Evolutionary conservation across 2,797 vertebrate genomes (phyloP), one percentile per base, ranked within the genome.

Genomic region (Chelon labrosus): DNA sequence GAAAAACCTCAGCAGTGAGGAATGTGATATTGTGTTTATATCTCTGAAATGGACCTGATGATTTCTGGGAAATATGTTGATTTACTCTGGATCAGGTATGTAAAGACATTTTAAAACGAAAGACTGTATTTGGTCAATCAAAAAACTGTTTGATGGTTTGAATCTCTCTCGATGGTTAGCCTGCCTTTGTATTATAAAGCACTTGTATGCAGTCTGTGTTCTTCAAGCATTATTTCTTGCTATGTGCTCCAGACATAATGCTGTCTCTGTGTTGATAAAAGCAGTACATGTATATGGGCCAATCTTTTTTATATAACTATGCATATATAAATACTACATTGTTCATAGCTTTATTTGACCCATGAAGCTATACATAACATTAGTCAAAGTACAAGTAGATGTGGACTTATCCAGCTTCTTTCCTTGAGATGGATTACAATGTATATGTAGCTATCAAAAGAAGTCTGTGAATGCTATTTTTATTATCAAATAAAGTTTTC

Each of bases 291-390:
- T 97, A 95, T 96, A 96, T 97, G 97, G 97, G 97, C 96, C 96
- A 96, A 96, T 96, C 93, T 91, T 85, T 90, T 97, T 96, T 97
- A 97, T 97, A 96, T 97, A 96, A 98, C 97, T 98, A 99, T 99
- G 98, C 98, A 99, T 98, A 98, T 97, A 97, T 97, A 97, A 96
- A 96, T 97, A 97, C 93, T 93, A 96, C 97, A 97, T 98, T 97
- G 96, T 97, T 96, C 96, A 97, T 97, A 98, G 97, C 96, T 98
- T 99, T 98, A 97, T 98, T 97, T 97, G 96, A 97, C 91, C 94
- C 96, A 94, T 95, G 92, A 95, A 95, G 95, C 93, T 97, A 97
- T 96, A 97, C 92, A 95, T 96, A 95, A 96, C 93, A 92, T 96
- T 97, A 97, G 96, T 96, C 92, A 92, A 95, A 97, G 93, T 96